Evolutionary conservation across 2,888 invertebrate genomes (phyloP).

Genomic region (Bursaphelenchus okinawaensis): DNA sequence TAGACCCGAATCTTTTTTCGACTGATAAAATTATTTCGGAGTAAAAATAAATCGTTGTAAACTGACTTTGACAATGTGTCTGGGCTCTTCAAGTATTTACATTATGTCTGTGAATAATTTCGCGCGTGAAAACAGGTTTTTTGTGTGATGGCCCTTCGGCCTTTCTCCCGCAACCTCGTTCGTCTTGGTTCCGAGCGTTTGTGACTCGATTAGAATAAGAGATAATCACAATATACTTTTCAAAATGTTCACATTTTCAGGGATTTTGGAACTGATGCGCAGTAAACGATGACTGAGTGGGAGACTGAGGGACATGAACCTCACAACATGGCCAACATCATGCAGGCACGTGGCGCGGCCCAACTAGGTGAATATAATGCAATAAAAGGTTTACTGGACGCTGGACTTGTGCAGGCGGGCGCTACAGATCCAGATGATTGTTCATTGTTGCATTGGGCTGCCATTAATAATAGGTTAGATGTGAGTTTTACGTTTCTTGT

Average conservation of each 20-base stretch:
- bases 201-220: background rate
- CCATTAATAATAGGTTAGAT: slow-evolving; percentile 91
- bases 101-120: no score
- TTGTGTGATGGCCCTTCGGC: background rate
- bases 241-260: background rate
- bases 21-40: no score
- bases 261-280: background rate
- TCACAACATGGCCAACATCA: slow-evolving; percentile 7
- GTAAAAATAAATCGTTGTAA: no score
- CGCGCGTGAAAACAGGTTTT: background rate
- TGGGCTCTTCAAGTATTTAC: no score
- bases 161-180: background rate
- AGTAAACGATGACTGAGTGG: background rate
- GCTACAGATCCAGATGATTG: slow-evolving; percentile 79
- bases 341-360: slow-evolving; percentile 69
- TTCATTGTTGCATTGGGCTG: slow-evolving; percentile 95
- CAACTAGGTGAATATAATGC: slow-evolving; percentile 82
- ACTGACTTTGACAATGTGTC: no score
- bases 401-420: slow-evolving; percentile 63
- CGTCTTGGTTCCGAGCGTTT: background rate
- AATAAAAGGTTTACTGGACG: slow-evolving; percentile 74
- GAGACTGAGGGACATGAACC: background rate
- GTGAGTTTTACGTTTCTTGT: slow-evolving; percentile 67
- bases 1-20: no score
- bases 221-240: no score